Evolutionary conservation across 2,888 invertebrate species (phyloP).

Genomic region (Molorchus minor): DNA sequence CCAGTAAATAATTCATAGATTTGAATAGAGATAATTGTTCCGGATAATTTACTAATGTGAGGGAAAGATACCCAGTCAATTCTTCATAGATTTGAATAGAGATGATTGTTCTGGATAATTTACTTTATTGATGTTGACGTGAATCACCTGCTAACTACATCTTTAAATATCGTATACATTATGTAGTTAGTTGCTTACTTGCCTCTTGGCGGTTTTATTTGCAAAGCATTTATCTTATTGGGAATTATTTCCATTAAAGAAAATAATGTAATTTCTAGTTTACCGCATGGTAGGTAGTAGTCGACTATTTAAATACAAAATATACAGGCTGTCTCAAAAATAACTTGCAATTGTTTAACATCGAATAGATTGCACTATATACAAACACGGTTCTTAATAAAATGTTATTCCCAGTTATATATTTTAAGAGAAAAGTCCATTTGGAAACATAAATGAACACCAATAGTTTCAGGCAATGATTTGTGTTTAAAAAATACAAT

Average conservation of each 20-base stretch:
- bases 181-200: not conserved
- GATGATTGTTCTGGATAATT: conserved; percentile 18
- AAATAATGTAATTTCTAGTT: not conserved
- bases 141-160: conserved; percentile 1
- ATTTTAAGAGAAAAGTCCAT: too few species aligned
- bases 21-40: conserved; percentile 14
- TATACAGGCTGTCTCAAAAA: too few species aligned
- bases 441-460: too few species aligned
- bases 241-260: not conserved
- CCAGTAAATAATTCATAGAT: conserved; percentile 2
- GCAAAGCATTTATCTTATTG: not conserved
- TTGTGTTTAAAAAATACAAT: too few species aligned
- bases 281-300: too few species aligned
- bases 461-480: too few species aligned
- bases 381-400: too few species aligned
- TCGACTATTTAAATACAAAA: too few species aligned
- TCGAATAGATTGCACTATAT: too few species aligned
- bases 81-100: conserved; percentile 2
- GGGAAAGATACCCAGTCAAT: conserved; percentile 13
- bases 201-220: not conserved
- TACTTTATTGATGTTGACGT: not conserved
- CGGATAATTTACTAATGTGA: conserved; percentile 12
- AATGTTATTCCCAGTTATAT: too few species aligned
- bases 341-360: too few species aligned
- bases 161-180: not conserved